Evolutionary conservation across 2,113 vertebrate species (phyloP).

Genomic region (Synodontis membranacea): DNA sequence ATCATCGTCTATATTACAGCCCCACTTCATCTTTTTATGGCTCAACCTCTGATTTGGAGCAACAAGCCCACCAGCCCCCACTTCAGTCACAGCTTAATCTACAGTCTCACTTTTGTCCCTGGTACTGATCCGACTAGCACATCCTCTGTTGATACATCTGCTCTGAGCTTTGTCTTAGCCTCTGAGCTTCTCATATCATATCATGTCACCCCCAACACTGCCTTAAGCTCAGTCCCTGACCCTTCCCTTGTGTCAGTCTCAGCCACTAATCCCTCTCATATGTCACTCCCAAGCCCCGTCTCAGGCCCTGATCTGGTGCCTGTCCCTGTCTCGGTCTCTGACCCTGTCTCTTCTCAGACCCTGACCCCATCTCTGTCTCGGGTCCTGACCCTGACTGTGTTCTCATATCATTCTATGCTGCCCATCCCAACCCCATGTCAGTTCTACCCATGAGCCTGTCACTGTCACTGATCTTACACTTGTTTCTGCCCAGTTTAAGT

Average conservation of each 20-base stretch:
- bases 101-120: background rate
- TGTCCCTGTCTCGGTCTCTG: slow-evolving; percentile 23
- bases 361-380: slow-evolving; percentile 12
- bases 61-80: slow-evolving; percentile 4
- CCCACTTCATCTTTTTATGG: background rate
- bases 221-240: slow-evolving; percentile 2
- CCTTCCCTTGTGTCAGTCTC: slow-evolving; percentile 17
- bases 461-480: background rate
- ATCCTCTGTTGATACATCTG: slow-evolving; percentile 15
- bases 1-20: background rate
- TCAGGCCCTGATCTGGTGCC: slow-evolving; percentile 18
- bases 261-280: slow-evolving; percentile 24
- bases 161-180: slow-evolving; percentile 1
- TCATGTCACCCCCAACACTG: slow-evolving; percentile 5
- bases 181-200: background rate
- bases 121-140: background rate
- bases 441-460: background rate
- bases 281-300: slow-evolving; percentile 17
- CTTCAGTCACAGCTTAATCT: slow-evolving; percentile 7
- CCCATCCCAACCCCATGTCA: background rate
- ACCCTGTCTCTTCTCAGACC: slow-evolving; percentile 14
- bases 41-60: background rate
- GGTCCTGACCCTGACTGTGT: slow-evolving; percentile 25
- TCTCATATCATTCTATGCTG: background rate
- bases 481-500: background rate